Evolutionary conservation across 2,113 vertebrate species (phyloP).

Genomic region (Trochalopteron elliotii): DNA sequence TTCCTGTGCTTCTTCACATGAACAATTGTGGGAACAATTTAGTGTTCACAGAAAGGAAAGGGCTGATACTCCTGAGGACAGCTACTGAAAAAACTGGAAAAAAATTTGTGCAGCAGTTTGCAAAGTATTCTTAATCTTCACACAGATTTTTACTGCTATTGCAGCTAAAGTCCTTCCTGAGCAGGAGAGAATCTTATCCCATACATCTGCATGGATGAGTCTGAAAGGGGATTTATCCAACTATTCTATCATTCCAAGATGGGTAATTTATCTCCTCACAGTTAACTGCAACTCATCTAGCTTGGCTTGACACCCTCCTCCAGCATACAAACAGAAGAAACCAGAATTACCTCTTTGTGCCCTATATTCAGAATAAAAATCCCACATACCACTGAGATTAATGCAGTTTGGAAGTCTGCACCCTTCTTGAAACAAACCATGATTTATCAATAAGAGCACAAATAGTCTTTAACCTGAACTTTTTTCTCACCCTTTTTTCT

Average conservation of each 20-base stretch:
- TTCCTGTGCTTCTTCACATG: background rate
- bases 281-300: background rate
- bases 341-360: background rate
- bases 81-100: background rate
- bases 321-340: background rate
- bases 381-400: background rate
- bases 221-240: background rate
- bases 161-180: background rate
- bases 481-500: background rate
- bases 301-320: background rate
- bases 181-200: background rate
- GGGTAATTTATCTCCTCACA: background rate
- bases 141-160: rapidly evolving
- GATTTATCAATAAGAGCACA: background rate
- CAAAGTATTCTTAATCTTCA: background rate
- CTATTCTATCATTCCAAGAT: background rate
- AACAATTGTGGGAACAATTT: background rate
- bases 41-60: background rate
- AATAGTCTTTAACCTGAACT: background rate
- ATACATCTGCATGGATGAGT: background rate
- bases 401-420: background rate
- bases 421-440: background rate
- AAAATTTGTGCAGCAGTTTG: background rate
- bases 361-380: background rate
- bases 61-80: background rate